These are phyloP conservation scores for Resseliella maxima DNA, from an alignment of 2,888 invertebrate genomes.

Conservation along the genomic window DNA sequence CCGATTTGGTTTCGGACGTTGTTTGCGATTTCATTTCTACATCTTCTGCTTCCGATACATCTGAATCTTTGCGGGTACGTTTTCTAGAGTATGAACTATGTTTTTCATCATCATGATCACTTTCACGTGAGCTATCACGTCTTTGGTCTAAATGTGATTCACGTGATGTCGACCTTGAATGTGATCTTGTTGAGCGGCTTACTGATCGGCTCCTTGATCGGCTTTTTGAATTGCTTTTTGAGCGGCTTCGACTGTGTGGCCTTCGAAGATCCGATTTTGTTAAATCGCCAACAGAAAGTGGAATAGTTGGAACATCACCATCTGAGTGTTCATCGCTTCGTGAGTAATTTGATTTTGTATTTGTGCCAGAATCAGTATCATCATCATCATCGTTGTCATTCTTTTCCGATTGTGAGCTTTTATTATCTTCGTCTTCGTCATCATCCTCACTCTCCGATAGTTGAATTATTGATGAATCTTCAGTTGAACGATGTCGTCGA, in stretches of 20 bases:
- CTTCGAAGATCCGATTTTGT: conserved; percentile 67
- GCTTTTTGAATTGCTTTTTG: conserved; percentile 59
- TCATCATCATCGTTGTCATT: conserved; percentile 63
- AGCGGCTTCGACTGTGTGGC: conserved; percentile 59
- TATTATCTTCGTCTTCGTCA: conserved; percentile 65
- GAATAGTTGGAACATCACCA: conserved; percentile 69
- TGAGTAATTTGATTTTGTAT: conserved; percentile 60
- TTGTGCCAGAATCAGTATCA: conserved; percentile 12
- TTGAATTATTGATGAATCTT: conserved; percentile 53
- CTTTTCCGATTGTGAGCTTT: conserved; percentile 64
- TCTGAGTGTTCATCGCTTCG: conserved; percentile 62
- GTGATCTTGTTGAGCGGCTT: conserved; percentile 57
- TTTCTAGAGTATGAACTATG: not conserved
- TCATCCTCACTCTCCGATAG: conserved; percentile 61
- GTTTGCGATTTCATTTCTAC: conserved; percentile 54
- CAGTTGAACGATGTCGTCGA: conserved; percentile 65
- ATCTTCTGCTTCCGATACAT: conserved; percentile 53
- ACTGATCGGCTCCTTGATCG: conserved; percentile 57
- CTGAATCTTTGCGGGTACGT: not conserved
- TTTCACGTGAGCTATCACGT: conserved; percentile 1
- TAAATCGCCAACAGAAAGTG: conserved; percentile 69
- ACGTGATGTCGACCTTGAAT: conserved; percentile 51
- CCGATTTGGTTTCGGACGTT: conserved; percentile 60
- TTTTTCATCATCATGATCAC: conserved; percentile 4
- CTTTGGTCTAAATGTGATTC: conserved; percentile 8